These are phyloP conservation scores for Desmophyllum pertusum DNA, from an alignment of 92 coral and sea anemone species.

Conservation along the genomic window DNA sequence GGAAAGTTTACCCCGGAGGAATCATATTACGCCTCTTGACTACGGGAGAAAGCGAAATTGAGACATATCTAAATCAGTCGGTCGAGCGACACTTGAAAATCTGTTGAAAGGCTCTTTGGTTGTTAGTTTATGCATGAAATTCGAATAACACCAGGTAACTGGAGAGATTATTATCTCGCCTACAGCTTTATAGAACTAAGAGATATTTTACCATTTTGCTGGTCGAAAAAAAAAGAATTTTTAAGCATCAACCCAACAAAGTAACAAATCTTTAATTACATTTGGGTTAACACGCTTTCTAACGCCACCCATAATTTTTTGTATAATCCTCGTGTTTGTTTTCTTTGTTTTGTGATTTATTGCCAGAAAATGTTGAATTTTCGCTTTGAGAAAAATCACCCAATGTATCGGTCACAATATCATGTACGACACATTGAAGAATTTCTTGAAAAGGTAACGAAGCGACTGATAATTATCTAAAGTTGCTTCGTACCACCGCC, in stretches of 20 bases:
- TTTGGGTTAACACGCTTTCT: neutral
- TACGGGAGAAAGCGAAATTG: conserved; percentile 10
- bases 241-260: neutral
- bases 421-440: neutral
- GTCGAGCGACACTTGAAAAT: conserved; percentile 14
- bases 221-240: neutral
- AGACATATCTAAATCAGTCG: conserved; percentile 28
- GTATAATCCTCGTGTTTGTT: conserved; percentile 11
- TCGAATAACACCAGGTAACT: neutral
- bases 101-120: conserved; percentile 25
- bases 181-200: neutral
- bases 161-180: neutral
- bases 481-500: neutral
- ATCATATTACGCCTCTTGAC: conserved; percentile 9
- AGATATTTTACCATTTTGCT: neutral
- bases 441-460: neutral
- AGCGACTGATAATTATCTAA: too few relatives aligned
- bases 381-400: neutral
- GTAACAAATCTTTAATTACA: conserved; percentile 24
- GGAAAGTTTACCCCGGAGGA: conserved; percentile 15
- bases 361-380: neutral
- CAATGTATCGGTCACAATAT: neutral
- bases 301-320: neutral
- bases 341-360: conserved; percentile 7
- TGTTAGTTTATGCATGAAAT: neutral